phyloP scores from a whole-genome alignment of 1,140 invertebrate species.

The Chelonus insularis region DNA sequence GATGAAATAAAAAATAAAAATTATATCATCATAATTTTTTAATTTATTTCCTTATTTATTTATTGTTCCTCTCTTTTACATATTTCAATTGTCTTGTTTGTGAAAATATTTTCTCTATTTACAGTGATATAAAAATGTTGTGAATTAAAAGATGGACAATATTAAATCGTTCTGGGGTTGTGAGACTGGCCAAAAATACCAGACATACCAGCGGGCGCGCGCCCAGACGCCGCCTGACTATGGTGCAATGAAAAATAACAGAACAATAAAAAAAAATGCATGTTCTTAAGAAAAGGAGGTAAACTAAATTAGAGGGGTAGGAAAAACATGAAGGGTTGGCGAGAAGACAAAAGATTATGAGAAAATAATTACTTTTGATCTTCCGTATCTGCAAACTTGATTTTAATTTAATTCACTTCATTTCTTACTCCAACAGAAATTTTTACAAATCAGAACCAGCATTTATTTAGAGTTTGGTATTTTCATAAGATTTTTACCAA shows the following conservation, averaged over 20 bases:
- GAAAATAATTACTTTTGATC: neutral
- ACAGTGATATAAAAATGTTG: neutral
- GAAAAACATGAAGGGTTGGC: slow-evolving; percentile 30
- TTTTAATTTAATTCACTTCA: too few relatives aligned
- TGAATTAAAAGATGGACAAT: slow-evolving; percentile 14
- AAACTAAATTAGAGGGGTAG: too few relatives aligned
- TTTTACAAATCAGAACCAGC: too few relatives aligned
- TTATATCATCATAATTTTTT: neutral
- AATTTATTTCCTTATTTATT: too few relatives aligned
- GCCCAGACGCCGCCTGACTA: slow-evolving; percentile 55
- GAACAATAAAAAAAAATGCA: slow-evolving; percentile 33
- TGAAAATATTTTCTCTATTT: too few relatives aligned
- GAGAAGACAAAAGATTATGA: slow-evolving; percentile 5
- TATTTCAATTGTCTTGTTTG: neutral
- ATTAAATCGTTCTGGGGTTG: slow-evolving; percentile 13
- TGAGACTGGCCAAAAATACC: slow-evolving; percentile 49
- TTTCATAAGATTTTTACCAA: too few relatives aligned
- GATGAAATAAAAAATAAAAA: neutral
- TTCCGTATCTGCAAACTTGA: neutral
- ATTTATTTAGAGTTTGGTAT: too few relatives aligned
- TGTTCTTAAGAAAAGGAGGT: slow-evolving; percentile 25
- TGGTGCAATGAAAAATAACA: slow-evolving; percentile 53
- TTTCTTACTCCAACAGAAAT: too few relatives aligned
- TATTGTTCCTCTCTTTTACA: too few relatives aligned
- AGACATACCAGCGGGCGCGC: slow-evolving; percentile 58